These are phyloP conservation scores for Brachionus sp. DNA, from an alignment of 1,140 invertebrate genomes.

Conservation along the genomic window DNA sequence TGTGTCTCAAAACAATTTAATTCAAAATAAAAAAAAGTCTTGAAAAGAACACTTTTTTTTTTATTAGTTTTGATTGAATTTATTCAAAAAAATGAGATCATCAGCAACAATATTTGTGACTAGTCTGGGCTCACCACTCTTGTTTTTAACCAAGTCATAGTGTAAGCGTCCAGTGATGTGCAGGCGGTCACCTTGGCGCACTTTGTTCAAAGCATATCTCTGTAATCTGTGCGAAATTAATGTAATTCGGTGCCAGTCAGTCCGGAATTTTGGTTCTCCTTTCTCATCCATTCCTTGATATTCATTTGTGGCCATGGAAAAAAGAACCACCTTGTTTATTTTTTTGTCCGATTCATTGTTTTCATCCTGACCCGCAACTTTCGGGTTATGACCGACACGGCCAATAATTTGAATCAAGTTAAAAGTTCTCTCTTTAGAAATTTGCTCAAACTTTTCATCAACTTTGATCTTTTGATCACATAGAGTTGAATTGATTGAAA, in stretches of 20 bases:
- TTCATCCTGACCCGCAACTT: slow-evolving; percentile 9
- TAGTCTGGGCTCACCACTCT: slow-evolving; percentile 16
- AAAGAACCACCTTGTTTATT: neutral
- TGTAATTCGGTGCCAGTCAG: slow-evolving; percentile 46
- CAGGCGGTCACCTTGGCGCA: slow-evolving; percentile 44
- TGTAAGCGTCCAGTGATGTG: slow-evolving; percentile 39
- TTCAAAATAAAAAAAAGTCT: neutral
- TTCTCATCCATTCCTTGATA: slow-evolving; percentile 32
- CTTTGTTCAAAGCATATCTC: slow-evolving; percentile 19
- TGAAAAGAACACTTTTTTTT: neutral
- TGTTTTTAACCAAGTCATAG: slow-evolving; percentile 42
- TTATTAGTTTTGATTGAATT: slow-evolving; percentile 11
- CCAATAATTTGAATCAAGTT: slow-evolving; percentile 46
- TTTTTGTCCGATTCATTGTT: neutral
- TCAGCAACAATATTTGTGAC: slow-evolving; percentile 45
- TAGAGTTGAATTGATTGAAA: neutral
- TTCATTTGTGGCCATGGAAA: slow-evolving; percentile 46
- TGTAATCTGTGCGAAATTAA: neutral
- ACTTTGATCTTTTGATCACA: neutral
- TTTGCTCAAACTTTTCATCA: slow-evolving; percentile 7
- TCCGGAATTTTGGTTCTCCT: slow-evolving; percentile 2
- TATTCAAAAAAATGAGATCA: slow-evolving; percentile 42
- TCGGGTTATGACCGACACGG: slow-evolving; percentile 37
- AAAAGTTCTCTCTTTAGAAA: slow-evolving; percentile 10
- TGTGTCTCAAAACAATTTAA: slow-evolving; percentile 21